Conservation (phyloP, 2,888 invertebrate species). For the Lepidocyrtoides sp. region DNA sequence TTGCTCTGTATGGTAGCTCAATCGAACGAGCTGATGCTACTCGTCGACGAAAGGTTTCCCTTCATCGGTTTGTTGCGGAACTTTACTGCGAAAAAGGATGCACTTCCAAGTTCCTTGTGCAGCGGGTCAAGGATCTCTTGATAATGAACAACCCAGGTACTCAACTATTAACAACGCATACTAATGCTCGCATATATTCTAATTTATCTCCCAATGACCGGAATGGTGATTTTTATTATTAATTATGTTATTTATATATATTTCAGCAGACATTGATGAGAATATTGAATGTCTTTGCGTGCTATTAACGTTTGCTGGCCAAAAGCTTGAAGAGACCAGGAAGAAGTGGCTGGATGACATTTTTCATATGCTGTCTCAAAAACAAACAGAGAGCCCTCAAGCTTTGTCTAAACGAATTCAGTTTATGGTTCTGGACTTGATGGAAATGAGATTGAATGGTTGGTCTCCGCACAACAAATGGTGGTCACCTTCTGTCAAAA, state of each 20-base stretch:
- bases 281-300: conserved; percentile 84
- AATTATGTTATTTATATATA: neutral
- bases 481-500: conserved; percentile 84
- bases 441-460: conserved; percentile 83
- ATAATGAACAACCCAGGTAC: conserved; percentile 78
- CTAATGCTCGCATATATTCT: too few species aligned
- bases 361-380: conserved; percentile 64
- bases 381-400: conserved; percentile 76
- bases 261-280: conserved; percentile 82
- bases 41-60: conserved; percentile 82
- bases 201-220: too few species aligned
- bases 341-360: conserved; percentile 81
- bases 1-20: conserved; percentile 82
- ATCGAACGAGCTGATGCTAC: conserved; percentile 81
- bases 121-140: conserved; percentile 82
- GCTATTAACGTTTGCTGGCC: conserved; percentile 83
- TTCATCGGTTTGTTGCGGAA: conserved; percentile 84
- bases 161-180: too few species aligned
- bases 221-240: neutral
- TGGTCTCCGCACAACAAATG: conserved; percentile 85
- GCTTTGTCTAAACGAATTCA: conserved; percentile 83
- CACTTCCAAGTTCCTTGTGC: conserved; percentile 83
- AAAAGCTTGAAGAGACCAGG: conserved; percentile 80
- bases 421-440: conserved; percentile 84
- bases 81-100: conserved; percentile 83